Percentiles rank a stretch among this genome's conserved stretches.
phyloP scores from a whole-genome alignment of 2,797 vertebrate species.

The Sebastes oblongus region DNA sequence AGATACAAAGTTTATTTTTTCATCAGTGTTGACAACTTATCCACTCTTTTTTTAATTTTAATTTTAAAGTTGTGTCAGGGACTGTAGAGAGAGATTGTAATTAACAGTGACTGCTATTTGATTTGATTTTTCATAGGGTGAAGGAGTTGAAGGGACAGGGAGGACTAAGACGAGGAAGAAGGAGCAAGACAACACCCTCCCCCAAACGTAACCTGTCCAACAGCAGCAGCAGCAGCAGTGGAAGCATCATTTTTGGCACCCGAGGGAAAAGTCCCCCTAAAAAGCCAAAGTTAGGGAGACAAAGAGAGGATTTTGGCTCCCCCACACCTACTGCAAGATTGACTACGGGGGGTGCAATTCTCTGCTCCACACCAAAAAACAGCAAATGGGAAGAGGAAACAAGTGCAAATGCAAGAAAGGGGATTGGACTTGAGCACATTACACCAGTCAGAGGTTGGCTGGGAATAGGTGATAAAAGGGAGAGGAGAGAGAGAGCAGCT shows the following conservation, averaged over 20 bases:
- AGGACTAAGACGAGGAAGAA: slow-evolving; percentile 43
- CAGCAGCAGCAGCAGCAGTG: slow-evolving; percentile 17
- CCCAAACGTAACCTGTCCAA: slow-evolving; percentile 79
- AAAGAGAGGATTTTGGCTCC: slow-evolving; percentile 16
- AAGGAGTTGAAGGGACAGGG: slow-evolving; percentile 88
- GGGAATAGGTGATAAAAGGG: neutral
- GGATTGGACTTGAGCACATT: slow-evolving; percentile 53
- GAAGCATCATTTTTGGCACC: neutral
- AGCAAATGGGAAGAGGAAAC: slow-evolving; percentile 5
- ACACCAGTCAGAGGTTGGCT: slow-evolving; percentile 73
- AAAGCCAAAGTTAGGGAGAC: slow-evolving; percentile 78
- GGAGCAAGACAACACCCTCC: slow-evolving; percentile 58
- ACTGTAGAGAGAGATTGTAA: neutral
- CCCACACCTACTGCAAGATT: slow-evolving; percentile 16
- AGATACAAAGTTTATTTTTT: neutral
- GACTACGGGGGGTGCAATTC: slow-evolving; percentile 46
- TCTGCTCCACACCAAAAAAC: slow-evolving; percentile 81
- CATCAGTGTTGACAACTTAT: neutral
- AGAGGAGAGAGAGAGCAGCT: neutral
- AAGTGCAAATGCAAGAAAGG: neutral
- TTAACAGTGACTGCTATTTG: neutral
- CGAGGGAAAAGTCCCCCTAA: slow-evolving; percentile 84
- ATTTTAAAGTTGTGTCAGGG: neutral
- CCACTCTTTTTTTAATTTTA: neutral
- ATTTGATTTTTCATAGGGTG: slow-evolving; percentile 78